These are phyloP conservation scores for Datnioides undecimradiatus DNA, from an alignment of 2,113 vertebrate genomes.

Conservation along the genomic window DNA sequence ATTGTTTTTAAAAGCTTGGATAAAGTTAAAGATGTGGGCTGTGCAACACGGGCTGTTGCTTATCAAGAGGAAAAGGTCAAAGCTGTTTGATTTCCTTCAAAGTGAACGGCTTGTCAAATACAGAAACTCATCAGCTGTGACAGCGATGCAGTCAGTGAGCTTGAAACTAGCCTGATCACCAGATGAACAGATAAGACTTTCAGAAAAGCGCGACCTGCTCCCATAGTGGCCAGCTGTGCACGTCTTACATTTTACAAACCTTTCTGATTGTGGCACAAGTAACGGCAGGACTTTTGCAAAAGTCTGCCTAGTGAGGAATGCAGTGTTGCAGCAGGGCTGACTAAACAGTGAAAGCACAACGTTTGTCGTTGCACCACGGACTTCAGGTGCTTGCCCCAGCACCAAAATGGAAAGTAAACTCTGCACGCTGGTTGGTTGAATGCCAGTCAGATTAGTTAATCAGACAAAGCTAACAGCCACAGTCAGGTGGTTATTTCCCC, in stretches of 20 bases:
- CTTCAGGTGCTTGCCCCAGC: background rate
- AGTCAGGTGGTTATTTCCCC: conserved; percentile 2
- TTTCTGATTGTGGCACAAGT: background rate
- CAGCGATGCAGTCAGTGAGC: too few relatives aligned
- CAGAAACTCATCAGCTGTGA: background rate
- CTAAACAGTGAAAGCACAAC: background rate
- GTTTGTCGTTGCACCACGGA: background rate
- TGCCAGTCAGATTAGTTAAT: conserved; percentile 18
- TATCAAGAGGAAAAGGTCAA: background rate
- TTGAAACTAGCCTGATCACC: too few relatives aligned
- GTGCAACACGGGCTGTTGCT: background rate
- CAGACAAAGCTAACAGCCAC: background rate
- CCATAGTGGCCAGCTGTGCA: background rate
- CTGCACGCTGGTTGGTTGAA: background rate
- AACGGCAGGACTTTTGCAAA: background rate
- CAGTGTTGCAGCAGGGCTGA: background rate
- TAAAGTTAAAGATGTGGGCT: conserved; percentile 15
- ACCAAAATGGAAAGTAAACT: background rate
- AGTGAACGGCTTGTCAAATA: background rate
- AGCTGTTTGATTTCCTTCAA: too few relatives aligned
- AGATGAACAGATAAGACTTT: background rate
- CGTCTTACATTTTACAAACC: background rate
- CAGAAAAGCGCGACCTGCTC: background rate
- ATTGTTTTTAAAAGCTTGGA: background rate
- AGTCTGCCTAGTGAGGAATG: background rate